A percentile compares a stretch with the other conserved stretches of the same genome.
Evolutionary conservation across 2,113 vertebrate genomes (phyloP).

Genomic region (Mormyrus lacerda): DNA sequence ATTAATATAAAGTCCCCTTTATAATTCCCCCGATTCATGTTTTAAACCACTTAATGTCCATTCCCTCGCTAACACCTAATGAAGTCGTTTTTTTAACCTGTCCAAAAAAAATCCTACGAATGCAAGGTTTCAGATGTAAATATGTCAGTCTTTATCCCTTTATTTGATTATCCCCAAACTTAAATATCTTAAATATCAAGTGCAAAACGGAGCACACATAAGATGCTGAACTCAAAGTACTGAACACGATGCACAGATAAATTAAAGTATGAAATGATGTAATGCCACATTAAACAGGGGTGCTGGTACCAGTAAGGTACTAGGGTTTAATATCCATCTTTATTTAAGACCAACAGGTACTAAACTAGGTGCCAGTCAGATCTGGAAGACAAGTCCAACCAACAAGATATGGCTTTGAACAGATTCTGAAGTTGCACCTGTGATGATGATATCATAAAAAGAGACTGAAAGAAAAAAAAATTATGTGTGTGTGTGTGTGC

Average conservation of each 20-base stretch:
- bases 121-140: neutral
- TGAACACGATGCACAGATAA: neutral
- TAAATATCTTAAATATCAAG: neutral
- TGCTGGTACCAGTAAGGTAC: neutral
- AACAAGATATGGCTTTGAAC: neutral
- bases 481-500: neutral
- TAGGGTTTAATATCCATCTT: neutral
- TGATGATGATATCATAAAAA: neutral
- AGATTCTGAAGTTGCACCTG: neutral
- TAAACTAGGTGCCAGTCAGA: neutral
- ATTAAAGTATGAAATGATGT: neutral
- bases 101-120: neutral
- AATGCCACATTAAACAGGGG: neutral
- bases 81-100: neutral
- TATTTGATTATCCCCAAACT: neutral
- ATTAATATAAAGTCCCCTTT: neutral
- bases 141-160: neutral
- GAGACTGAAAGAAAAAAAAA: neutral
- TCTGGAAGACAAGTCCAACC: neutral
- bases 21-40: neutral
- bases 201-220: neutral
- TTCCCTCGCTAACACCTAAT: neutral
- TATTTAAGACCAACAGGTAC: neutral
- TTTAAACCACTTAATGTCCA: neutral
- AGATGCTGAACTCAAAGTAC: neutral